phyloP scores from a whole-genome alignment of 2,113 vertebrate genomes.

The Athene cunicularia region DNA sequence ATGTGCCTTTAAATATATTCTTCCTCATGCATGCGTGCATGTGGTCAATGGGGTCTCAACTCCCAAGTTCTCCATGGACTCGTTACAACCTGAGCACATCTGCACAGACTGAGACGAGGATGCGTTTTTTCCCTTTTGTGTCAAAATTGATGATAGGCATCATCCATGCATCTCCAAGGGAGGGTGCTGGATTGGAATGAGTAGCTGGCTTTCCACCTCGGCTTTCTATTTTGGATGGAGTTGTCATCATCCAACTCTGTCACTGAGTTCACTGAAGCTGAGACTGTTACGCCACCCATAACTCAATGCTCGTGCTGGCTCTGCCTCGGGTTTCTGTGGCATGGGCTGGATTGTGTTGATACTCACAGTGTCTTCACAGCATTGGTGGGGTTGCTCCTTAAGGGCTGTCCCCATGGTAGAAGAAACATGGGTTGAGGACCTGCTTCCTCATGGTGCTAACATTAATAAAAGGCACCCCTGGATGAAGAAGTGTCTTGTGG shows the following conservation, averaged over 20 bases:
- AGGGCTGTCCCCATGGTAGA: background rate
- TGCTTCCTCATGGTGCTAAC: background rate
- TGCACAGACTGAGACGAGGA: background rate
- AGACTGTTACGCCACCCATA: accelerated
- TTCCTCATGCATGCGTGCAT: accelerated
- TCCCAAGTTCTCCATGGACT: background rate
- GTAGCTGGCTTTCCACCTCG: background rate
- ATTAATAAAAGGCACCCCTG: background rate
- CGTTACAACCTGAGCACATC: background rate
- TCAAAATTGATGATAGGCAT: background rate
- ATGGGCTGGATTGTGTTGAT: accelerated
- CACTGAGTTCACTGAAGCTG: background rate
- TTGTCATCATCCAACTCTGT: accelerated
- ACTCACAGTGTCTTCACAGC: background rate
- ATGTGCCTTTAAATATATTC: background rate
- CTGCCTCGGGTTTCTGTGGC: accelerated
- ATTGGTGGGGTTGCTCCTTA: background rate
- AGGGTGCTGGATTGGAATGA: background rate
- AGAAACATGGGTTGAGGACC: background rate
- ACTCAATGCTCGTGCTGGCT: accelerated
- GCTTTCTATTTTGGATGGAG: background rate
- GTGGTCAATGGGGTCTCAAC: background rate
- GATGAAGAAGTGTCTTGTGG: background rate
- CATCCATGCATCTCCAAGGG: background rate
- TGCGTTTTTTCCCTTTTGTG: background rate